phyloP scores from a whole-genome alignment of 2,888 invertebrate genomes.

The Galerucella nymphaeae region DNA sequence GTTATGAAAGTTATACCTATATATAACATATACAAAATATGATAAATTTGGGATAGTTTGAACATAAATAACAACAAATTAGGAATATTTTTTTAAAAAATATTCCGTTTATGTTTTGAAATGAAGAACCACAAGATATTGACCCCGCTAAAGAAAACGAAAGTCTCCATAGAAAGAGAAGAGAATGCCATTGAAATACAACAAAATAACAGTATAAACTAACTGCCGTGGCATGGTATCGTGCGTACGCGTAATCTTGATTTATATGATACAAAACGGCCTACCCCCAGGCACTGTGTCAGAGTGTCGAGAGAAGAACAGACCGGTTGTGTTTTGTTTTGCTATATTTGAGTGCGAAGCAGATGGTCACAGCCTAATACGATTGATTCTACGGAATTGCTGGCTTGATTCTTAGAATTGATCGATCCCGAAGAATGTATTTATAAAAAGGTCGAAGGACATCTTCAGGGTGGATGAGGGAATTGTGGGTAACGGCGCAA shows the following conservation, averaged over 20 bases:
- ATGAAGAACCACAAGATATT: not conserved
- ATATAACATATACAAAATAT: too few species aligned
- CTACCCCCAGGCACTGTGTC: conserved; percentile 26
- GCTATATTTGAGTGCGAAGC: conserved; percentile 15
- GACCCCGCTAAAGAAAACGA: conserved; percentile 15
- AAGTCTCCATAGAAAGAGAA: conserved; percentile 25
- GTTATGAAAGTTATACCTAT: too few species aligned
- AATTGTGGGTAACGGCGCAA: not conserved
- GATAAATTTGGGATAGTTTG: too few species aligned
- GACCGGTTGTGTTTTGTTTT: conserved; percentile 27
- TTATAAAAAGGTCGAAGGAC: conserved; percentile 13
- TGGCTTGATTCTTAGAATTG: conserved; percentile 16
- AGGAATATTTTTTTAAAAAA: not conserved
- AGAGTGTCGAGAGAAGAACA: conserved; percentile 15
- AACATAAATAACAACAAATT: too few species aligned
- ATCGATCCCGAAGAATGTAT: conserved; percentile 14
- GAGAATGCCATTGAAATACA: conserved; percentile 24
- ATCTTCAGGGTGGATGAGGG: not conserved
- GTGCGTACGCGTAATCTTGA: conserved; percentile 20
- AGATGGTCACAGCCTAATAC: conserved; percentile 16
- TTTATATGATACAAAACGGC: conserved; percentile 27
- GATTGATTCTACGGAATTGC: conserved; percentile 11
- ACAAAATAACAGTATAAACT: conserved; percentile 20
- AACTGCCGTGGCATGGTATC: not conserved
- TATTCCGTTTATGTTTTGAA: not conserved